Evolutionary conservation across 2,797 vertebrate species (phyloP).

Genomic region (Tokudaia muenninki): DNA sequence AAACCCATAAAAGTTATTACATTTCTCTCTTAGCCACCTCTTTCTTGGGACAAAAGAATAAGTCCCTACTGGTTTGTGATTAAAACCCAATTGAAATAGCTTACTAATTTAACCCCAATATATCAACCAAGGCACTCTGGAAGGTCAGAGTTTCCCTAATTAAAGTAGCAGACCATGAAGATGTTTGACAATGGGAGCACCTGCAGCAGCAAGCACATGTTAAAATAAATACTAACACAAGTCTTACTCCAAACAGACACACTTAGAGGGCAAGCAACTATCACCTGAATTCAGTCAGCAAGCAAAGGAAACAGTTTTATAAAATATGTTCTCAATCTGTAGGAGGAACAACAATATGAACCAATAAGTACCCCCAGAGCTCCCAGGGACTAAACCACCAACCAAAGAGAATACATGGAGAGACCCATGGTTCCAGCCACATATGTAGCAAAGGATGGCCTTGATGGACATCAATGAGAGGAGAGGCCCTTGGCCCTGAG

Average conservation of each 20-base stretch:
- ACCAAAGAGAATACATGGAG: no score
- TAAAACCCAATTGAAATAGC: conserved; percentile 32
- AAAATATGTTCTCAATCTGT: not conserved
- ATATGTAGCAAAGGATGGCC: no score
- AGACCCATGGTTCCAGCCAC: no score
- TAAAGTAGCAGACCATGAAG: conserved; percentile 30
- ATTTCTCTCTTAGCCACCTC: conserved; percentile 63
- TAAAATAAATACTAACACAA: conserved; percentile 63
- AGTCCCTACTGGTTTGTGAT: conserved; percentile 29
- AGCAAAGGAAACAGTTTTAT: conserved; percentile 30
- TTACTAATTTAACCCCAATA: conserved; percentile 54
- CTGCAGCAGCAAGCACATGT: not conserved
- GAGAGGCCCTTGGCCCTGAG: no score
- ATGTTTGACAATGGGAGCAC: not conserved
- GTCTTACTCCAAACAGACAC: conserved; percentile 10
- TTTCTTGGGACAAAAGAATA: conserved; percentile 4
- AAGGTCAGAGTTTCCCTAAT: conserved; percentile 46
- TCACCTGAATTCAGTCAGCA: conserved; percentile 8
- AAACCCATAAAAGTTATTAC: conserved; percentile 71
- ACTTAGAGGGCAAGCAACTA: not conserved
- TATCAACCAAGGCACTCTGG: not conserved
- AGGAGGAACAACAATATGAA: no score
- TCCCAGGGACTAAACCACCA: no score
- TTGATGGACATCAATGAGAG: no score
- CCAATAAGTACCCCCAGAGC: no score